Base-by-base conservation (phyloP, 2,797 vertebrate species). In the Rhinoraja longicauda region DNA sequence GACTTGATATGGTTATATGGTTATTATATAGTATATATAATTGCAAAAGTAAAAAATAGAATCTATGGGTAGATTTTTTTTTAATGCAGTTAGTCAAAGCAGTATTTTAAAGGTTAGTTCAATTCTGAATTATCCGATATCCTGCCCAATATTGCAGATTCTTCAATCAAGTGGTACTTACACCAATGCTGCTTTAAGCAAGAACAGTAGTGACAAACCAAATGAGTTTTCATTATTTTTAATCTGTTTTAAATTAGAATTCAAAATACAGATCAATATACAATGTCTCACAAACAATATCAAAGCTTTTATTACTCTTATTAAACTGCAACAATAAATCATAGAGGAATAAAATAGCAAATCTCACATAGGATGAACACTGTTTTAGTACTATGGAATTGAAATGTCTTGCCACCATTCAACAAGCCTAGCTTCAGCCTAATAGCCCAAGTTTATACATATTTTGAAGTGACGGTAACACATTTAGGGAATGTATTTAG, bases 111-210 rank as follows among this genome's bases (percentile, higher is more conserved):
- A 93, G 92, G 93, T 94, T 94, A 64, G 93, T 93, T 94, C 95
- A 93, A 90, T 93, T 94, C 90, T 93, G 93, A 94, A 95, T 94
- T 94, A 95, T 95, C 95, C 53, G 72, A 95, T 93, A 93, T 94
- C 72, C 45, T 91, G 92, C 93, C 93, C 78, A 93, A 4, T 59
- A 21, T 24, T 90, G 88, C 93, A 94, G 0, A 77, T 36, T 90
- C 8, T 39, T 39, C 24, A 73, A 45, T 36, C 73, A 91, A 21
- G 26, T 73, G 39, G 39, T 45, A 26, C 70, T 45, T 53, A 32
- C 13, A 70, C 17, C 36, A 82, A 82, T 39, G 70, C n/a, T 72
- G 67, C 88, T 26, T 91, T 88, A 88, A 88, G 36, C 26, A 92
- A 75, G 39, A 53, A 75, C 45, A 57, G 39, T 26, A 75, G 26